These are phyloP conservation scores for Idaea aversata DNA, from an alignment of 2,888 invertebrate genomes.

Conservation along the genomic window DNA sequence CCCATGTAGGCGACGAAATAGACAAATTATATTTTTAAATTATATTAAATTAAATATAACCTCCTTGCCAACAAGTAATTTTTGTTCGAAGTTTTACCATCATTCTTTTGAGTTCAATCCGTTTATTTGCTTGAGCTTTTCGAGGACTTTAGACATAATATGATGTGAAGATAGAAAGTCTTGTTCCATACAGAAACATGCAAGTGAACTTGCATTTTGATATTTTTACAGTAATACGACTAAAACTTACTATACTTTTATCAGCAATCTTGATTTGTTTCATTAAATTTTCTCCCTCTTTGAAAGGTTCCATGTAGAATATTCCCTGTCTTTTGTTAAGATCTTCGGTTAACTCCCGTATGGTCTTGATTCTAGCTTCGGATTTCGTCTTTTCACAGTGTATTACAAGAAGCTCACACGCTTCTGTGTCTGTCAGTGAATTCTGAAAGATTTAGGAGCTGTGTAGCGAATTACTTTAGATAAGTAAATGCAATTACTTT, in stretches of 20 bases:
- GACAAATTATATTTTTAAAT: no score
- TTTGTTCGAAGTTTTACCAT: no score
- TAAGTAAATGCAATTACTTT: not conserved
- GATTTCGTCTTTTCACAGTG: constrained; percentile 48
- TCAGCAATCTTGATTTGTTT: constrained; percentile 40
- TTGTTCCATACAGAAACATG: not conserved
- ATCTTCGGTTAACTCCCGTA: constrained; percentile 38
- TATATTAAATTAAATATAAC: no score
- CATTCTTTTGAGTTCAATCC: no score
- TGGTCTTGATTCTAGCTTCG: constrained; percentile 39
- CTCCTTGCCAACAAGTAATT: no score
- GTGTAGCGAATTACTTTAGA: not conserved
- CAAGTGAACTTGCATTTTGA: no score
- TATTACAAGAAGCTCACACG: constrained; percentile 56
- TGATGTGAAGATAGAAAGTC: not conserved
- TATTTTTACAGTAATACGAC: no score
- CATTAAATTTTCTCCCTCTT: constrained; percentile 8
- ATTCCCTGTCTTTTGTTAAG: constrained; percentile 34
- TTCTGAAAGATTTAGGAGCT: constrained; percentile 8
- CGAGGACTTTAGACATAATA: no score
- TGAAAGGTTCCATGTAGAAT: constrained; percentile 30
- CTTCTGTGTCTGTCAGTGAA: constrained; percentile 46
- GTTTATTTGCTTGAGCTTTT: no score
- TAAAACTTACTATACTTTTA: constrained; percentile 53
- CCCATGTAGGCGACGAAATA: no score